These are phyloP conservation scores for Sycophaga agraensis DNA, from an alignment of 1,140 invertebrate species.

Conservation along the genomic window DNA sequence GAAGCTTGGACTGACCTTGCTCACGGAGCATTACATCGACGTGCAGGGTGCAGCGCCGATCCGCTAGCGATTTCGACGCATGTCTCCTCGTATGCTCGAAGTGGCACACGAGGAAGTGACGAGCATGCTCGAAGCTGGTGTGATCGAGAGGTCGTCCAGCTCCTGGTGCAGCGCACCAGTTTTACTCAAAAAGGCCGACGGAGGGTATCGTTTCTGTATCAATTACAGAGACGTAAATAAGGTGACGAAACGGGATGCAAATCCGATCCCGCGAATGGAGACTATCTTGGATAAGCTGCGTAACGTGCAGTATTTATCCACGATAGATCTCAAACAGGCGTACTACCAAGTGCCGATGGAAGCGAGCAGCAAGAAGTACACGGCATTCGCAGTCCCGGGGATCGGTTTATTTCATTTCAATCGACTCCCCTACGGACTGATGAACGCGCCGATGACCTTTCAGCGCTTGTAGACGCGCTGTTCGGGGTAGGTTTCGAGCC, in stretches of 20 bases:
- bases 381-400: no score
- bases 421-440: no score
- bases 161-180: background rate
- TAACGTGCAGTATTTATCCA: no score
- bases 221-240: slow-evolving; percentile 3
- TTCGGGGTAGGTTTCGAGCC: slow-evolving; percentile 1
- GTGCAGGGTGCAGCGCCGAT: background rate
- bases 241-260: background rate
- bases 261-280: background rate
- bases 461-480: background rate
- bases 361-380: no score
- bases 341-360: no score
- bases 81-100: background rate
- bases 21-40: background rate
- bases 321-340: no score
- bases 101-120: background rate
- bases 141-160: background rate
- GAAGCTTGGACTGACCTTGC: no score
- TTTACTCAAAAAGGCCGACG: background rate
- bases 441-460: no score
- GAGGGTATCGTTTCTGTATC: background rate
- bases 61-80: background rate
- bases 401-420: background rate
- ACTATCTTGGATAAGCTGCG: background rate
- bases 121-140: background rate